Percentiles rank a stretch among this genome's conserved stretches.
phyloP scores from a whole-genome alignment of 2,888 invertebrate genomes.

The Endotricha flammealis region DNA sequence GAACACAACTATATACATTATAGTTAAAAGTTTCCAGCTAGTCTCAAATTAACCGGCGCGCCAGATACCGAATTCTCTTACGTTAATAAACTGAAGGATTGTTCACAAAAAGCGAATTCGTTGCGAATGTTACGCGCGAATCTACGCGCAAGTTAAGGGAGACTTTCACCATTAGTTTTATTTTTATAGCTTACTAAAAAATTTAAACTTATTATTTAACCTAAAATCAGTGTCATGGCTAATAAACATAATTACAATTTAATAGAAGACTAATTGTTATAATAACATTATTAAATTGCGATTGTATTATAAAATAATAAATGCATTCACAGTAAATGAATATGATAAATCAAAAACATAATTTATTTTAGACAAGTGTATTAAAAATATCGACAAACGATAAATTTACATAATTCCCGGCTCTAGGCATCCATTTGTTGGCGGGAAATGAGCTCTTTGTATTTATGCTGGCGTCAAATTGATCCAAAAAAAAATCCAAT shows the following conservation, averaged over 20 bases:
- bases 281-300: too few relatives aligned
- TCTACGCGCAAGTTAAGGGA: too few relatives aligned
- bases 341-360: constrained; percentile 3
- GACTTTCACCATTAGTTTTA: too few relatives aligned
- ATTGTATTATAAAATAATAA: background rate
- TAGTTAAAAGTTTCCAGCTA: background rate
- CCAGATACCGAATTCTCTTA: background rate
- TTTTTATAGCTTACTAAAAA: too few relatives aligned
- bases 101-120: too few relatives aligned
- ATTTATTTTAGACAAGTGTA: constrained; percentile 5
- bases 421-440: constrained; percentile 25
- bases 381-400: constrained; percentile 11
- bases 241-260: too few relatives aligned
- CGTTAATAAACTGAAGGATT: background rate
- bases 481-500: too few relatives aligned
- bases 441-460: constrained; percentile 29
- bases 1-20: background rate
- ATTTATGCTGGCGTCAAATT: constrained; percentile 38
- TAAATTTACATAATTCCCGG: constrained; percentile 15
- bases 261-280: too few relatives aligned
- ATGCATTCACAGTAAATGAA: background rate
- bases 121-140: too few relatives aligned
- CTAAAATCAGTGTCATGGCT: too few relatives aligned
- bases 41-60: background rate
- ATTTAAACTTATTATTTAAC: too few relatives aligned